Evolutionary conservation across 2,888 invertebrate species (phyloP), one percentile per base, ranked within the genome.

Genomic region (Trichogramma dendrolimi): DNA sequence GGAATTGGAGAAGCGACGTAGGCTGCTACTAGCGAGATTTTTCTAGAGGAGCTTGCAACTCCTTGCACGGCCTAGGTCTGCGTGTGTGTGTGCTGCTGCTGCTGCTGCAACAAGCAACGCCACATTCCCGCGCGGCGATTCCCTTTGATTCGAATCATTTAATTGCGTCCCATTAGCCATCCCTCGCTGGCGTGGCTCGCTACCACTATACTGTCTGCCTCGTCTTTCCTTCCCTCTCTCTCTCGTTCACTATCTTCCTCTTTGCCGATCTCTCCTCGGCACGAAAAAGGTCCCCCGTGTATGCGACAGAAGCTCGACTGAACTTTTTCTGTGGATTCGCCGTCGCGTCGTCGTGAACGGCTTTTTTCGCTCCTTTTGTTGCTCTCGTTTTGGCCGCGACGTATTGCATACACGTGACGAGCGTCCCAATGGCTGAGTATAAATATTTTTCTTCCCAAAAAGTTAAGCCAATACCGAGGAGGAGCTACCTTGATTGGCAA

Each of bases 111-210:
- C 63, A 61, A 64, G 76, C 73, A 27, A 74, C 76, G 74, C 75
- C 75, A 75, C 77, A 76, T 77, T 77, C 77, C 72, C 76, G 76
- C 74, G 74, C 73, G 75, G 78, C 79, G 76, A 75, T 72, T 72
- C 75, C 73, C 79, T 79, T 79, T 79, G 79, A 79, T 77, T 75
- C 75, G 73, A 77, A 78, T 78, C 79, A 71, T 78, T 79, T 79
- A 79, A 78, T 78, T 78, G 78, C 79, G 75, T 75, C 77, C 78
- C 79, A 79, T 79, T 79, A 79, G 78, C 75, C 72, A 73, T 71
- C 46, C 46, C 46, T 10, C 55, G 53, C 27, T 49, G 47, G 27
- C 49, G 59, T 44, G 49, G 57, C 60, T 60, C 68, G 59, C 55
- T 61, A 27, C 27, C 27, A 27, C 27, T 27, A 27, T 27, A 63